These are phyloP conservation scores for Euschistus heros DNA, from an alignment of 1,140 invertebrate genomes.

Conservation along the genomic window DNA sequence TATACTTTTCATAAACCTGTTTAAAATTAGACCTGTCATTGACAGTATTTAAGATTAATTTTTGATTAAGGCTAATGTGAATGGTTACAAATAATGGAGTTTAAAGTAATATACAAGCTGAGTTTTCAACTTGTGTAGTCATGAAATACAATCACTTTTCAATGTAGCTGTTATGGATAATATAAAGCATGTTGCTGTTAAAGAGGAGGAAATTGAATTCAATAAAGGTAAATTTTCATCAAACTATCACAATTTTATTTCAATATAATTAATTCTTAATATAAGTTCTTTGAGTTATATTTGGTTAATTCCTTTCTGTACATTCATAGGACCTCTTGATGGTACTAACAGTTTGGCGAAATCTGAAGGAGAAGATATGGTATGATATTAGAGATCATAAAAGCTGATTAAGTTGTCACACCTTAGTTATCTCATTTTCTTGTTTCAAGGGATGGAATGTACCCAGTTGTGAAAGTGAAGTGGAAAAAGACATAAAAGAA, in stretches of 20 bases:
- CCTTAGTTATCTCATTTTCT: not conserved
- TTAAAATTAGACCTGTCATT: too few species aligned
- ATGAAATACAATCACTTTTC: not conserved
- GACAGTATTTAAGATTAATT: too few species aligned
- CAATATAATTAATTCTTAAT: too few species aligned
- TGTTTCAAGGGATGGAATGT: conserved; percentile 9
- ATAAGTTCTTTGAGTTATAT: too few species aligned
- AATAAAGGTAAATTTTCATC: too few species aligned
- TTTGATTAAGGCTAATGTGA: too few species aligned
- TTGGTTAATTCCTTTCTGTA: too few species aligned
- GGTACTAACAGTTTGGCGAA: not conserved
- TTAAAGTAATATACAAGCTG: too few species aligned
- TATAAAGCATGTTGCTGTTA: conserved; percentile 10
- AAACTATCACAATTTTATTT: too few species aligned
- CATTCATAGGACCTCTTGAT: not conserved
- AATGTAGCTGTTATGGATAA: conserved; percentile 13
- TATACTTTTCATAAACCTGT: too few species aligned
- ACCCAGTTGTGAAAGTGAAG: conserved; percentile 8
- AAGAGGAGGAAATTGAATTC: not conserved
- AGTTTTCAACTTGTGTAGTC: not conserved
- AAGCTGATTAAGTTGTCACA: not conserved
- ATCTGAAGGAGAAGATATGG: conserved; percentile 9
- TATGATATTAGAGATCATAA: not conserved
- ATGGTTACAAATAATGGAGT: too few species aligned
- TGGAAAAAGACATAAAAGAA: conserved; percentile 25